Evolutionary conservation across 2,888 invertebrate genomes (phyloP).

Genomic region (Drosophila lacicola): DNA sequence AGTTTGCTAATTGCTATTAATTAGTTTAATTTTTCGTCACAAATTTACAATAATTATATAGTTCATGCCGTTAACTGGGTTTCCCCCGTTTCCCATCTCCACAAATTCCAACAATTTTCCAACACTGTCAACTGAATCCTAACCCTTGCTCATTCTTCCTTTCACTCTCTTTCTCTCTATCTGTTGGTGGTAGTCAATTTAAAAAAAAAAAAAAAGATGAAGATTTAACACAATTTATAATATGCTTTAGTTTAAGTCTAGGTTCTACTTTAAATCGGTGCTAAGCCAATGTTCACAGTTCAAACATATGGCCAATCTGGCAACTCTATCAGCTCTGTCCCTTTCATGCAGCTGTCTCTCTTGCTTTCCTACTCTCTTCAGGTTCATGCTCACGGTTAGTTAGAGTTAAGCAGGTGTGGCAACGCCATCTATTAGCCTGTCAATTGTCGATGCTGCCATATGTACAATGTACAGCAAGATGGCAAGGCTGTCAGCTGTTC

Average conservation of each 20-base stretch:
- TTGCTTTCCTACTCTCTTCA: slow-evolving; percentile 21
- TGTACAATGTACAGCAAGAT: no score
- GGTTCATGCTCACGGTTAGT: slow-evolving; percentile 3
- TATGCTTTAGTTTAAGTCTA: slow-evolving; percentile 64
- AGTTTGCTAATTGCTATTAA: slow-evolving; percentile 38
- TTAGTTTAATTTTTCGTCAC: slow-evolving; percentile 69
- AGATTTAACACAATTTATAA: slow-evolving; percentile 30
- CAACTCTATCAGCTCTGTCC: slow-evolving; percentile 18
- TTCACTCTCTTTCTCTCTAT: slow-evolving; percentile 4
- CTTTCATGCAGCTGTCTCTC: slow-evolving; percentile 10
- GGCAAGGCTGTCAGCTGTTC: no score
- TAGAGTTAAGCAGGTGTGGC: background rate
- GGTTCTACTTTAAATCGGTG: slow-evolving; percentile 74
- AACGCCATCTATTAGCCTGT: background rate
- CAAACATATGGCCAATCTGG: slow-evolving; percentile 45
- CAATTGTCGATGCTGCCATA: no score
- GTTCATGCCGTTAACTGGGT: slow-evolving; percentile 64
- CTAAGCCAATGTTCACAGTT: slow-evolving; percentile 77
- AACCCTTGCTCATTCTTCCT: background rate
- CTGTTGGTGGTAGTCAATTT: slow-evolving; percentile 66
- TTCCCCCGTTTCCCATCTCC: background rate
- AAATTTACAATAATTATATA: slow-evolving; percentile 48
- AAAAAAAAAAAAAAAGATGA: background rate
- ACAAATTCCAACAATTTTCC: background rate
- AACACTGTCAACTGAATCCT: background rate